These are phyloP conservation scores for Vespertilio murinus DNA, from an alignment of 2,797 vertebrate genomes.

Conservation along the genomic window DNA sequence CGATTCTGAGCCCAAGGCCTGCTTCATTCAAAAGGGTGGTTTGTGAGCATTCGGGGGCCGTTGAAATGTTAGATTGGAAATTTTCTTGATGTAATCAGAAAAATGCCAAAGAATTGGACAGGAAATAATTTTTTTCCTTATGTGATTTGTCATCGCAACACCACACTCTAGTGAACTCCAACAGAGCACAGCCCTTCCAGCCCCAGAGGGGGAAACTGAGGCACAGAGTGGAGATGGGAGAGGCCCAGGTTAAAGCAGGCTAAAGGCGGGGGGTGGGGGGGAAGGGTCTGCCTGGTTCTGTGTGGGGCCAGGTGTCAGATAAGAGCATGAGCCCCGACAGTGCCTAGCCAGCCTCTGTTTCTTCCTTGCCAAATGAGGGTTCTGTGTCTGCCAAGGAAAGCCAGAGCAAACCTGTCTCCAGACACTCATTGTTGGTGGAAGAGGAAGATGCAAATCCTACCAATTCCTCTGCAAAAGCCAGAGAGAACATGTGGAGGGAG, in stretches of 20 bases:
- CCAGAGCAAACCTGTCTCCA: background rate
- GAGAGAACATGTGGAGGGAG: background rate
- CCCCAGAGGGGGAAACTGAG: background rate
- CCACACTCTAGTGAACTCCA: too few species aligned
- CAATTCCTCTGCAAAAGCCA: background rate
- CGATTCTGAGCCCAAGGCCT: background rate
- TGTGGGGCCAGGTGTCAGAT: background rate
- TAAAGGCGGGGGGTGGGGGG: too few species aligned
- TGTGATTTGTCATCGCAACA: background rate
- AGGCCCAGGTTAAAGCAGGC: background rate
- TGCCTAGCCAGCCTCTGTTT: fast-evolving
- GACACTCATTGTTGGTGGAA: background rate
- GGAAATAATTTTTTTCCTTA: background rate
- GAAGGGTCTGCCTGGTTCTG: background rate
- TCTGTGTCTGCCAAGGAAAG: too few species aligned
- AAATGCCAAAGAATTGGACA: background rate
- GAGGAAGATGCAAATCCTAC: background rate
- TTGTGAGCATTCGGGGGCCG: fast-evolving
- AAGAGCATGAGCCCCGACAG: fast-evolving
- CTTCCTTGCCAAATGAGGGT: background rate
- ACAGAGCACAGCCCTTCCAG: background rate
- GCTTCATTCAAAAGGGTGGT: background rate
- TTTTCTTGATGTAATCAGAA: background rate
- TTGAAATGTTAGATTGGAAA: background rate
- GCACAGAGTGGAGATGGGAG: background rate